phyloP scores from a whole-genome alignment of 2,113 vertebrate genomes.

The Pogonocichla stellata region DNA sequence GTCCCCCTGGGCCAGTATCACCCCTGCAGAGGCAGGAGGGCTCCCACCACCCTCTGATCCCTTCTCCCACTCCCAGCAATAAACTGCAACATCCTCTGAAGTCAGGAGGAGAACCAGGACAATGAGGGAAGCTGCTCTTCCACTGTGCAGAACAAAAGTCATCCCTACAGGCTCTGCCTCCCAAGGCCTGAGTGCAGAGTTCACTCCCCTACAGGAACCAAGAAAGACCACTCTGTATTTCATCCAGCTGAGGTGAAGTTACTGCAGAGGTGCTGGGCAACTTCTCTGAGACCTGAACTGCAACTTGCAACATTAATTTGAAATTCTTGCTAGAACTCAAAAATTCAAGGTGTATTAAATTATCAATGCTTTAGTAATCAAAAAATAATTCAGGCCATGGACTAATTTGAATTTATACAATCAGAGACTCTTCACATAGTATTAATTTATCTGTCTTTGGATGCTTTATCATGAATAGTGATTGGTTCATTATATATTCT shows the following conservation, averaged over 20 bases:
- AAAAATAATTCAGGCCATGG: background rate
- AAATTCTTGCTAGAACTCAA: background rate
- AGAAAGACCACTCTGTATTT: background rate
- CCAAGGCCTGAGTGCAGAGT: background rate
- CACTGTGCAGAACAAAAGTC: background rate
- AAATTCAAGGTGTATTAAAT: background rate
- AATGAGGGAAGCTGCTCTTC: background rate
- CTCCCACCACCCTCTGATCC: background rate
- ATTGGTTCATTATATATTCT: background rate
- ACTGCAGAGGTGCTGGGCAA: background rate
- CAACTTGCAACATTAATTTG: background rate
- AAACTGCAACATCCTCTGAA: background rate
- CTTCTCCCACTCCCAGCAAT: background rate
- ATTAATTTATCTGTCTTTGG: background rate
- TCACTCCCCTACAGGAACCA: background rate
- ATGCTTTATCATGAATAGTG: background rate
- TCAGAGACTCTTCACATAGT: background rate
- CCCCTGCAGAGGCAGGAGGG: background rate
- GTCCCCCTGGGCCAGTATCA: background rate
- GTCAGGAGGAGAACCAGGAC: background rate
- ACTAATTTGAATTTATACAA: background rate
- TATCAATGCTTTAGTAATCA: background rate
- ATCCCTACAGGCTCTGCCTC: rapidly evolving
- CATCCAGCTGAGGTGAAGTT: background rate
- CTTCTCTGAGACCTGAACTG: background rate